Base-by-base conservation (phyloP, 1,140 invertebrate species). In the Bombus turneri region DNA sequence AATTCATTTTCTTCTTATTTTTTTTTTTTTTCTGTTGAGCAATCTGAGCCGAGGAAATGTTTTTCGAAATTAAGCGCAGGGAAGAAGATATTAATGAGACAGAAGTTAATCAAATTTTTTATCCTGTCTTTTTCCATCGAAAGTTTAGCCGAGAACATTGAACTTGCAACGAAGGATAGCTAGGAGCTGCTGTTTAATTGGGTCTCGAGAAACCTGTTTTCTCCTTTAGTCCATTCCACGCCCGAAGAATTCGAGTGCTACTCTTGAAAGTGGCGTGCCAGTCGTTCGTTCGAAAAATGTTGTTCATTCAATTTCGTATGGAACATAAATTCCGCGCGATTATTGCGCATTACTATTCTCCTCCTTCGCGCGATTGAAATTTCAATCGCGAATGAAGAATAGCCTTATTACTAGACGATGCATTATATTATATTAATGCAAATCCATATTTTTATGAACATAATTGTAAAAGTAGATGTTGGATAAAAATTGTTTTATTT, bases 201-300 rank as follows among this genome's bases (percentile, higher is more conserved):
- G 73, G 43, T 76, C 81, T 69, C 62, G 81, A 68, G 81, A 53
- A 77, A 83, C 81, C 81, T 83, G 81, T 83, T 83, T 77, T 68
- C 81, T 76, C 73, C 72, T 83, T 68, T 53, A 34, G 72, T 41
- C 43, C 39, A 83, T n/a, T 83, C 81, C 73, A 68, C 75, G 80
- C n/a, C 18, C 73, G 34, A 68, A 39, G 81, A 76, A 76, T 76
- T 53, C 37, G 68, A 59, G 53, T 18, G 68, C 72, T n/a, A 31
- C 53, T 64, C 72, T 39, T 76, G 72, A 83, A 83, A 83, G 41
- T 41, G 31, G 41, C 47, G 34, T 34, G 13, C 15, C 37, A 28
- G 57, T 13, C 4, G 13, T 37, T 62, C 25, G 37, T 31, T 10
- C 53, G 37, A 41, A 2, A 22, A 74, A 74, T 31, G 37, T 31